Percentiles rank a stretch among this genome's conserved stretches.
phyloP scores from a whole-genome alignment of 2,888 invertebrate species.

The Phengaris alcon region DNA sequence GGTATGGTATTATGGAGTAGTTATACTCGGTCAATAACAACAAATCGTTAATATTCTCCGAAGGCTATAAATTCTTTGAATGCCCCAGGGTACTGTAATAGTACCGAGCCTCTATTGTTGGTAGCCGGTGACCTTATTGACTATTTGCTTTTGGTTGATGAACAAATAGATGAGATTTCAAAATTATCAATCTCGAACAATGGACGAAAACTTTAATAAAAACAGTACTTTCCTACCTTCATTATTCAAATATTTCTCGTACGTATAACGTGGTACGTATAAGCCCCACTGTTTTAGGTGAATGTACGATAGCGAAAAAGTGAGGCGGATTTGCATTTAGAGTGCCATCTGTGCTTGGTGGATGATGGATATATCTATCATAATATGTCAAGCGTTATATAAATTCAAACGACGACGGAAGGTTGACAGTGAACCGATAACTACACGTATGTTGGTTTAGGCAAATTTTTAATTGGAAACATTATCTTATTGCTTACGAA shows the following conservation, averaged over 20 bases:
- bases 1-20: not conserved
- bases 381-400: slow-evolving; percentile 4
- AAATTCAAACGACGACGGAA: not conserved
- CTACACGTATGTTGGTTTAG: not conserved
- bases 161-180: slow-evolving; percentile 23
- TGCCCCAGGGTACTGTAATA: slow-evolving; percentile 24
- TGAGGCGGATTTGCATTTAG: slow-evolving; percentile 12
- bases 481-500: too few relatives aligned
- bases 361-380: not conserved
- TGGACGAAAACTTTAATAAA: not conserved
- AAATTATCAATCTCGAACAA: not conserved
- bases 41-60: slow-evolving; percentile 25
- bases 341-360: slow-evolving; percentile 2
- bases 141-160: slow-evolving; percentile 24
- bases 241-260: not conserved
- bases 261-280: not conserved
- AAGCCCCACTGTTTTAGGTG: not conserved
- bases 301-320: not conserved
- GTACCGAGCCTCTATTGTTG: slow-evolving; percentile 21
- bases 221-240: not conserved
- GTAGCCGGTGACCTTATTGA: slow-evolving; percentile 15
- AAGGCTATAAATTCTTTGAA: slow-evolving; percentile 26
- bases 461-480: not conserved
- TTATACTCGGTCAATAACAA: slow-evolving; percentile 15
- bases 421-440: not conserved